Evolutionary conservation across 2,888 invertebrate genomes (phyloP), one percentile per base, ranked within the genome.

Genomic region (Choristoneura rosaceana): DNA sequence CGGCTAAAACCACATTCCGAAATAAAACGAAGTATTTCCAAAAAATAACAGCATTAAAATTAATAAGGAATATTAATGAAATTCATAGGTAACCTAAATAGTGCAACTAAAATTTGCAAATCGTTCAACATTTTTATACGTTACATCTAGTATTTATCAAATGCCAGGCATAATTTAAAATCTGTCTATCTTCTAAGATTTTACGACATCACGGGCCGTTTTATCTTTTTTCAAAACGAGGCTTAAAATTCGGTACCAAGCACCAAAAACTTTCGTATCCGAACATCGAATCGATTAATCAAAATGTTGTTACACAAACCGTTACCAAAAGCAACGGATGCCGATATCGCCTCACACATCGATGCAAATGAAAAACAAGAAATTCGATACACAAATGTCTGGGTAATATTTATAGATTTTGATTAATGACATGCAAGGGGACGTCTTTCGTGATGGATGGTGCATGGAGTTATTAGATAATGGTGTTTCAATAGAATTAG

Each of bases 401-500:
- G 86, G 82, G 83, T 79, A 87, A 89, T 90, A 89, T 92, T 92
- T 91, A 89, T 92, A 93, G 91, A 93, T 91, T 85, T 89, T 93
- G 93, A 94, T 93, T 93, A 93, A 94, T 93, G 93, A 91, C 82
- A 80, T 88, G 84, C 86, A 87, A 88, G 88, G 89, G 87, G 84
- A 87, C 88, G 89, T 89, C 84, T 82, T 81, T 76, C 75, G 69
- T 93, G 94, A 94, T 93, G 86, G 90, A 94, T 93, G 82, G 83
- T 81, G 78, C 82, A 84, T 86, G 85, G 83, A 84, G 88, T 90
- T 94, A 93, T 93, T 91, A 91, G 93, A 92, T 93, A 93, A 94
- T 93, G 87, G 92, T 89, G 88, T 90, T 91, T 90, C 92, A 90
- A 93, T 93, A 90, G 89, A 91, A 93, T 93, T 92, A 91, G 87